Conservation (phyloP, 2,113 vertebrate species). For the Nymphicus hollandicus region DNA sequence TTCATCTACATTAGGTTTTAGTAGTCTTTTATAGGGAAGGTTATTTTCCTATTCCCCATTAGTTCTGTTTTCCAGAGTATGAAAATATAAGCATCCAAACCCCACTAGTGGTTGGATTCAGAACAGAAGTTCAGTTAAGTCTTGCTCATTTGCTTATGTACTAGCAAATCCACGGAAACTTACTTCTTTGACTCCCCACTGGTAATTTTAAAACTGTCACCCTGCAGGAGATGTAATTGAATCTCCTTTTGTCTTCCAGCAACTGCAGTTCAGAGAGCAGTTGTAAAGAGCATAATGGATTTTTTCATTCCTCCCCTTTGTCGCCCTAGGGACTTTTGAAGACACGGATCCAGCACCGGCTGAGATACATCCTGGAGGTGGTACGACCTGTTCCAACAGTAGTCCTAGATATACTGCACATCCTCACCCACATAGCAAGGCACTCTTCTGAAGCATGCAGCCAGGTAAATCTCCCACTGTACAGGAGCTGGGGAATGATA, state of each 20-base stretch:
- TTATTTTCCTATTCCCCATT: not conserved
- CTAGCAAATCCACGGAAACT: not conserved
- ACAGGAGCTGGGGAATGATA: not conserved
- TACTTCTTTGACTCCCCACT: not conserved
- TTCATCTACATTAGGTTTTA: not conserved
- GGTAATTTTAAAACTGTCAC: not conserved
- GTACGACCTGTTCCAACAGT: constrained; percentile 81
- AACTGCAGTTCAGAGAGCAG: not conserved
- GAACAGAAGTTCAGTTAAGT: not conserved
- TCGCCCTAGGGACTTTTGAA: constrained; percentile 85
- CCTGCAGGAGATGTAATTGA: not conserved
- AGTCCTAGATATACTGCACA: constrained; percentile 84
- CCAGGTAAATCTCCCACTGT: constrained; percentile 71
- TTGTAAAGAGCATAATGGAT: not conserved
- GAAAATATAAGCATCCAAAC: not conserved
- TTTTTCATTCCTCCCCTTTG: not conserved
- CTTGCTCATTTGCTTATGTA: not conserved
- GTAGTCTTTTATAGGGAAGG: not conserved
- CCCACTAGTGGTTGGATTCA: not conserved
- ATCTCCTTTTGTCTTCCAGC: not conserved
- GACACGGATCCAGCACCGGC: constrained; percentile 87
- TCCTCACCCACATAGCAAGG: constrained; percentile 86
- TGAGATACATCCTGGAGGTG: constrained; percentile 93
- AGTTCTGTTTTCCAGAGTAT: not conserved
- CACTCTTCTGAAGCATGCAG: constrained; percentile 85